Evolutionary conservation across 2,888 invertebrate species (phyloP).

Genomic region (Anthoptus insignis): DNA sequence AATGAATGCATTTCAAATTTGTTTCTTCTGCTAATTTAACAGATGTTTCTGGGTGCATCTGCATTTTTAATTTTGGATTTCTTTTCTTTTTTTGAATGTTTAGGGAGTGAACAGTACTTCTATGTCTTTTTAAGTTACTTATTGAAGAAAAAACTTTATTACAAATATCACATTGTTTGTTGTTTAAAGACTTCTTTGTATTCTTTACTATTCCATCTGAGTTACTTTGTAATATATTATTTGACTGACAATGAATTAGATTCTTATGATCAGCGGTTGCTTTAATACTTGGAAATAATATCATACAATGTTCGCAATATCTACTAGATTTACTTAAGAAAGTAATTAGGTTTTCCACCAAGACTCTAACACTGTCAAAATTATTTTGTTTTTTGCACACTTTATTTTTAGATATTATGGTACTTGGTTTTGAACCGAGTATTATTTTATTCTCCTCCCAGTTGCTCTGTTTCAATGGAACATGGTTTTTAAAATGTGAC

Average conservation of each 20-base stretch:
- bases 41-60: not conserved
- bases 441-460: constrained; percentile 61
- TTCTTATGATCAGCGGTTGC: constrained; percentile 52
- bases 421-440: constrained; percentile 61
- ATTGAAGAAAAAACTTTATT: constrained; percentile 42
- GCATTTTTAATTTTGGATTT: constrained; percentile 15
- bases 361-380: constrained; percentile 50
- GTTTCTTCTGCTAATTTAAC: not conserved
- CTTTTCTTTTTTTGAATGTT: constrained; percentile 10
- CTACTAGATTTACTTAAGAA: constrained; percentile 60
- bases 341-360: constrained; percentile 57
- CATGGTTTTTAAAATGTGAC: not conserved
- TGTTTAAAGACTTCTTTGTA: not conserved
- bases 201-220: constrained; percentile 7
- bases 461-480: constrained; percentile 13
- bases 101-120: constrained; percentile 49
- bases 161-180: constrained; percentile 54
- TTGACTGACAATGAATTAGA: constrained; percentile 43
- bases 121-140: constrained; percentile 54
- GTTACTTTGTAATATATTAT: constrained; percentile 14
- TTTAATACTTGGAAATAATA: constrained; percentile 60
- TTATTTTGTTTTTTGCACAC: too few relatives aligned
- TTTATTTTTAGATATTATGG: constrained; percentile 25
- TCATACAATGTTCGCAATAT: constrained; percentile 67
- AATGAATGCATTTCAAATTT: constrained; percentile 63